These are phyloP conservation scores for Metalampra italica DNA, from an alignment of 2,888 invertebrate species.

Conservation along the genomic window DNA sequence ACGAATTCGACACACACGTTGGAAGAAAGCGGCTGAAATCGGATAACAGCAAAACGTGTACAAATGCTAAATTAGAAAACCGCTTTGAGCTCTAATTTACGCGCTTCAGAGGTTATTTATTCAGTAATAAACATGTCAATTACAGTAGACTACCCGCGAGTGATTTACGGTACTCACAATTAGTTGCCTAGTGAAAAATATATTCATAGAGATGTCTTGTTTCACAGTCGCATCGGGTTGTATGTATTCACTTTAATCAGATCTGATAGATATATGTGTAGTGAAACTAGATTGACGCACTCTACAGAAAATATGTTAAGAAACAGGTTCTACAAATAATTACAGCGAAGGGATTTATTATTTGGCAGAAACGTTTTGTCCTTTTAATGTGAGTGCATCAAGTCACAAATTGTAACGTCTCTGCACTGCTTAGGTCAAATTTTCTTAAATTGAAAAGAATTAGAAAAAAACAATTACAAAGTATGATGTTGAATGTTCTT, in stretches of 20 bases:
- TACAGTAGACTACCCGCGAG: slow-evolving; percentile 42
- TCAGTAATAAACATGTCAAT: slow-evolving; percentile 60
- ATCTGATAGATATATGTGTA: slow-evolving; percentile 5
- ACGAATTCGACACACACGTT: background rate
- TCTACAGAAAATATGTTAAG: no score
- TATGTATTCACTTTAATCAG: background rate
- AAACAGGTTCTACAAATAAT: no score
- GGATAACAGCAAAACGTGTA: slow-evolving; percentile 30
- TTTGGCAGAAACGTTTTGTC: no score
- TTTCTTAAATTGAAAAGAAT: no score
- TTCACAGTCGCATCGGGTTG: slow-evolving; percentile 8
- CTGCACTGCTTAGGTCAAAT: no score
- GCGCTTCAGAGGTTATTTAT: slow-evolving; percentile 48
- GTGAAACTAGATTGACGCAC: no score
- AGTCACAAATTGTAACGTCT: no score
- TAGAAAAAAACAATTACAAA: no score
- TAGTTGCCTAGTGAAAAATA: slow-evolving; percentile 24
- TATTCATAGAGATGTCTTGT: slow-evolving; percentile 14
- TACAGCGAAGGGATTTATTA: no score
- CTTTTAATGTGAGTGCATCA: no score
- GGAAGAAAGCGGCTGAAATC: slow-evolving; percentile 19
- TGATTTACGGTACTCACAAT: slow-evolving; percentile 39
- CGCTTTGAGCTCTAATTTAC: slow-evolving; percentile 47
- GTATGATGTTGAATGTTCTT: no score
- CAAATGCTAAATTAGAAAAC: slow-evolving; percentile 45